Evolutionary conservation across 1,140 invertebrate genomes (phyloP), one percentile per base, ranked within the genome.

Genomic region (Pseudoatta argentina): DNA sequence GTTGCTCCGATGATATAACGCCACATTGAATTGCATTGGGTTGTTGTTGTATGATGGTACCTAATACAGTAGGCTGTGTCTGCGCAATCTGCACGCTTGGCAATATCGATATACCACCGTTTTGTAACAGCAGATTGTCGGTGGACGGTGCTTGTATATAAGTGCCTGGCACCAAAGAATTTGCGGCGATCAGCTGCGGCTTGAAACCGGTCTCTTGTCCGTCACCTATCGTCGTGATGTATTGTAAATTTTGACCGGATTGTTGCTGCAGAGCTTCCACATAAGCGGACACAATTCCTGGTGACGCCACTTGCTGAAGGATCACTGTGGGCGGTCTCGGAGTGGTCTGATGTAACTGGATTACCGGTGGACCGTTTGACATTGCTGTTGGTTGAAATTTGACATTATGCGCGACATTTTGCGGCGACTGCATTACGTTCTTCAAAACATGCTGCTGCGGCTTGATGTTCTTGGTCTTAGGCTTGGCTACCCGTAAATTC

Each of bases 211-310:
- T 92, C 89, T 96, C 96, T 95, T 91, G 96, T 12, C 94, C 93
- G 82, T 87, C 85, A 86, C 89, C 87, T 8, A 97, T 96, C 8
- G 97, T 96, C n/a, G 97, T 96, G 69, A 97, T 96, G 81, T 97
- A 97, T 91, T 97, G 97, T 91, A 97, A 95, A 93, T 96, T 97
- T 90, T 97, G 96, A 79, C 96, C 96, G 34, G 96, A 96, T 81
- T 96, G 96, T 78, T 96, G 96, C 64, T 96, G 97, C 88, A 97
- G 94, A 2, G 97, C 96, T 89, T 97, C 97, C 0, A 97, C 96
- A 94, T 97, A 97, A 8, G 95, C 94, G 3, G 97, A 97, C 94
- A 97, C 96, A 85, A 97, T 96, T 88, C 96, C 96, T 69, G 96
- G 96, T 72, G 96, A 96, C 39, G 96, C 95, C 8, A 97, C 95